Percentiles rank a stretch among this genome's conserved stretches.
phyloP scores from a whole-genome alignment of 2,113 vertebrate genomes.

The Xerus inauris region DNA sequence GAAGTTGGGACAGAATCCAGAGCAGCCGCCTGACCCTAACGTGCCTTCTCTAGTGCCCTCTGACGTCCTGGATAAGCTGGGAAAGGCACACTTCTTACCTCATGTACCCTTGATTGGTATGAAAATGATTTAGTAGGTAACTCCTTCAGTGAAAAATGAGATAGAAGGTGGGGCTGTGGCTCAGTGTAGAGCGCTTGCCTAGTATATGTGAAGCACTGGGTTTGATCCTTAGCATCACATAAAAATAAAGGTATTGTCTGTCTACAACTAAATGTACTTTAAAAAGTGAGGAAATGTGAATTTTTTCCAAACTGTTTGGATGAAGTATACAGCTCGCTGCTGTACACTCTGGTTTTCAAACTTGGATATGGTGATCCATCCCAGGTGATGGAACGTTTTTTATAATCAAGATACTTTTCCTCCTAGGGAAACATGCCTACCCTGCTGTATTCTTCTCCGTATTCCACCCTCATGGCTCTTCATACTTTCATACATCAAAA shows the following conservation, averaged over 20 bases:
- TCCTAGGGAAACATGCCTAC: neutral
- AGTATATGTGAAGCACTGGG: too few species aligned
- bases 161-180: neutral
- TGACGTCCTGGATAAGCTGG: too few species aligned
- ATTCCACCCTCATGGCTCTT: neutral
- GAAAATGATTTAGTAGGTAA: neutral
- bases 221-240: too few species aligned
- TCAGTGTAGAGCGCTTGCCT: too few species aligned
- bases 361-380: neutral
- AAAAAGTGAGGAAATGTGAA: too few species aligned
- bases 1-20: too few species aligned
- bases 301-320: too few species aligned
- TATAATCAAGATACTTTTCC: neutral
- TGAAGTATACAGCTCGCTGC: too few species aligned
- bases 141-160: neutral
- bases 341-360: too few species aligned
- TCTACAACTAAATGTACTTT: too few species aligned
- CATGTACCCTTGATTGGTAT: fast-evolving
- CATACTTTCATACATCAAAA: neutral
- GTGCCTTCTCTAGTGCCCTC: too few species aligned
- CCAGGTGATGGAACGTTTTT: neutral
- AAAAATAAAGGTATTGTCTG: too few species aligned
- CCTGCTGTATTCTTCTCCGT: neutral
- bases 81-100: neutral
- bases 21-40: neutral